Conservation (phyloP, 2,888 invertebrate species). For the Agriopis leucophaearia region DNA sequence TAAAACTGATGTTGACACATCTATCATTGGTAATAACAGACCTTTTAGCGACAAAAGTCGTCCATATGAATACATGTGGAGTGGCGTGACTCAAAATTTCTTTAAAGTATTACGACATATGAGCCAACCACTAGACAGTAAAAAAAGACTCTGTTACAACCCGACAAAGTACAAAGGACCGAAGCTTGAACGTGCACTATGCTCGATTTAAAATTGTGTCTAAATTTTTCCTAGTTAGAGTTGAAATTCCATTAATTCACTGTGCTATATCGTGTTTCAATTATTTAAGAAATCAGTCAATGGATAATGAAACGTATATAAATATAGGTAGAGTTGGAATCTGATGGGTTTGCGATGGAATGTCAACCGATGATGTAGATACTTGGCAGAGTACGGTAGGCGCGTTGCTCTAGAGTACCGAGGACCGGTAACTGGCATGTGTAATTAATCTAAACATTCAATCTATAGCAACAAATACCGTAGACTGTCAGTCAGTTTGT, state of each 20-base stretch:
- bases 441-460: conserved; percentile 78
- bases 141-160: conserved; percentile 65
- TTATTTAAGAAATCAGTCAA: conserved; percentile 68
- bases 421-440: conserved; percentile 60
- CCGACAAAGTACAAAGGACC: conserved; percentile 67
- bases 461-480: conserved; percentile 79
- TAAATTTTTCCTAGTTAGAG: conserved; percentile 56
- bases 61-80: conserved; percentile 69
- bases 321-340: conserved; percentile 65
- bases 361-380: conserved; percentile 72
- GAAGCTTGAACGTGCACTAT: conserved; percentile 58
- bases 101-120: conserved; percentile 67
- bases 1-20: conserved; percentile 58
- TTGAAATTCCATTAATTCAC: conserved; percentile 65
- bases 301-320: conserved; percentile 66
- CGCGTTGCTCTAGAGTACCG: conserved; percentile 48
- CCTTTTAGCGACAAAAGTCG: conserved; percentile 60
- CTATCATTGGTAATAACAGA: conserved; percentile 43
- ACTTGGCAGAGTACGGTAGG: conserved; percentile 58
- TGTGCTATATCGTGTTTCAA: conserved; percentile 72
- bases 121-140: conserved; percentile 49
- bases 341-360: conserved; percentile 63
- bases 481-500: conserved; percentile 73
- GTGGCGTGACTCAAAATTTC: conserved; percentile 78
- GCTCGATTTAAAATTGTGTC: conserved; percentile 62